phyloP scores from a whole-genome alignment of 2,113 vertebrate genomes.

The Hepsetus odoe region DNA sequence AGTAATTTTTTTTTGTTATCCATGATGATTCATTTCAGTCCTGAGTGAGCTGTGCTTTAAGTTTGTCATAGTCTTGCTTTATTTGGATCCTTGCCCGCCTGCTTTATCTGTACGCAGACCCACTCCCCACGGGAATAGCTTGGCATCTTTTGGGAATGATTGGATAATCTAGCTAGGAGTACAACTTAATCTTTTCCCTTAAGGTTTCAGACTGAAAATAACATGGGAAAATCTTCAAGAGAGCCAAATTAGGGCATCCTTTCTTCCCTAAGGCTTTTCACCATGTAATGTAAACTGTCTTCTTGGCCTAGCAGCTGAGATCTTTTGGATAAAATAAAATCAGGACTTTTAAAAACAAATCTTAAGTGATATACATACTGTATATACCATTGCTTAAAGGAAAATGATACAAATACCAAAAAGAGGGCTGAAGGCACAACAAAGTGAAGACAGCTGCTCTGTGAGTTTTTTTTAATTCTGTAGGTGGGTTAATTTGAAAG shows the following conservation, averaged over 20 bases:
- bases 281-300: neutral
- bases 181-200: neutral
- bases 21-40: constrained; percentile 7
- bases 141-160: neutral
- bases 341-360: constrained; percentile 64
- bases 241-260: constrained; percentile 34
- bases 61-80: constrained; percentile 10
- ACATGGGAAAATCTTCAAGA: constrained; percentile 9
- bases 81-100: constrained; percentile 9
- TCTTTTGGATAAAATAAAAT: constrained; percentile 25
- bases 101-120: neutral
- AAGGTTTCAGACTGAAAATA: constrained; percentile 37
- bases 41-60: constrained; percentile 40
- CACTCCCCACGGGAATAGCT: constrained; percentile 23
- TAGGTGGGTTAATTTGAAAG: constrained; percentile 36
- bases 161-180: constrained; percentile 1
- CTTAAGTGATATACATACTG: constrained; percentile 60
- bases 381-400: constrained; percentile 60
- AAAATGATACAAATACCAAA: constrained; percentile 61
- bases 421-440: constrained; percentile 72
- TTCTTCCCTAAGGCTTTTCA: neutral
- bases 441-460: constrained; percentile 64
- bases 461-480: constrained; percentile 65
- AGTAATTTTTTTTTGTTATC: neutral
- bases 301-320: constrained; percentile 18